Base-by-base conservation (phyloP, 1,140 invertebrate species). In the Wasmannia auropunctata region DNA sequence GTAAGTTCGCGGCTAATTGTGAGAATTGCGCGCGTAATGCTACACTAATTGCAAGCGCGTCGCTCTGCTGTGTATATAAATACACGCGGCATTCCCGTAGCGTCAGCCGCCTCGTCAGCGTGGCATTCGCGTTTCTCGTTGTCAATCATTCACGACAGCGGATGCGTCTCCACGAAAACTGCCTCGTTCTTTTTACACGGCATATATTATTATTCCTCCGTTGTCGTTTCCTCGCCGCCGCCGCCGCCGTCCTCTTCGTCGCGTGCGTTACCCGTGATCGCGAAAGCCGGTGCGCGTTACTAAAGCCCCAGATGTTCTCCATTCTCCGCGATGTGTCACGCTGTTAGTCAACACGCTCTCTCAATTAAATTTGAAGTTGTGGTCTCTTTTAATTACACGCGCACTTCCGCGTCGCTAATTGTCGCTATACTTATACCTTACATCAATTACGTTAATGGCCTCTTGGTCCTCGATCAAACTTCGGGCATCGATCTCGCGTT, bases 161-260 rank as follows among this genome's bases (percentile, higher is more conserved):
- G 31, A 54, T 19, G n/a, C 34, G 28, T 10, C 60, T 79, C 16
- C 60, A 19, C 58, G 76, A 79, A 49, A 79, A n/a, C n/a, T n/a
- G n/a, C n/a, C n/a, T 14, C 10, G 2, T 25, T 51, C 11, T 67
- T 67, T 67, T 67, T 79, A 6, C 7, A 28, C 1, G 16, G 63
- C 31, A 69, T 40, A 69, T 40, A 80, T 79, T 69, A 8, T 80
- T 69, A 51, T 80, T 80, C 56, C 37, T 40, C 14, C 10, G 16
- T 28, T 22, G 16, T 40, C 22, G 51, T 19, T 19, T 74, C 70
- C 70, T 74, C 43, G 37, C 34, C 16, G 58, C 8, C 28, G 56
- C n/a, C 43, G 49, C 25, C 6, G 62, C 6, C 28, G 43, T 43
- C 43, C 43, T 75, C 72, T 51, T 75, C 28, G 16, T 40, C 6